Base-by-base conservation (phyloP, 2,797 vertebrate genomes). In the Silurus aristotelis region DNA sequence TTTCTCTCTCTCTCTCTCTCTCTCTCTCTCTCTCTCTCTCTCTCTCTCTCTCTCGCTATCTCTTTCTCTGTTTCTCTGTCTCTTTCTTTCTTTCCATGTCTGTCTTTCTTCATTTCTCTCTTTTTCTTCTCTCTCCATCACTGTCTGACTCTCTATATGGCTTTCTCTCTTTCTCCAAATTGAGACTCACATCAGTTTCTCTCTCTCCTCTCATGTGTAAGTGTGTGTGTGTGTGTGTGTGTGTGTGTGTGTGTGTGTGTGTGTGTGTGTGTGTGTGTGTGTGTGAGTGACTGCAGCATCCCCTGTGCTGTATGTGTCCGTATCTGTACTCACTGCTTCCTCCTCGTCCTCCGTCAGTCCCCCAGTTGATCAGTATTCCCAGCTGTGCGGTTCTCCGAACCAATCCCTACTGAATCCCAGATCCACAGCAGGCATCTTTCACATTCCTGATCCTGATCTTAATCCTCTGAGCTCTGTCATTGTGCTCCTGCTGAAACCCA, bases 201-300 rank as follows among this genome's bases (percentile, higher is more conserved):
- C 38, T 27, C n/a, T 72, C 22, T 48, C 66, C 5, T 31, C 6
- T 56, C 15, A 10, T 9, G 48, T 48, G 58, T 63, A 19, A n/a
- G 76, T 80, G 77, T 64, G 14, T 48, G 19, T 80, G n/a, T 67
- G 79, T 81, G 63, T 67, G 79, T 81, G 79, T 70, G 66, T 70
- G 48, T 10, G 48, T 52, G 60, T 63, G 60, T 63, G 76, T 80
- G 77, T 64, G 14, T 52, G 19, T 80, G 43, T 80, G 79, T 81
- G 63, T 67, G 79, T 81, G 79, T 70, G 66, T 70, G 80, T 82
- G 48, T 82, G 80, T 70, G 80, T 82, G 80, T 82, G 64, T 82
- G 70, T 83, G 82, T 83, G 82, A 73, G 70, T 61, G 25, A 83
- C 48, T 83, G 82, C 82, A 83, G 82, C 82, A 83, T 60, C 70